A percentile compares a stretch with the other conserved stretches of the same genome.
Evolutionary conservation across 2,113 vertebrate species (phyloP).

Genomic region (Gymnocephalus cernua): DNA sequence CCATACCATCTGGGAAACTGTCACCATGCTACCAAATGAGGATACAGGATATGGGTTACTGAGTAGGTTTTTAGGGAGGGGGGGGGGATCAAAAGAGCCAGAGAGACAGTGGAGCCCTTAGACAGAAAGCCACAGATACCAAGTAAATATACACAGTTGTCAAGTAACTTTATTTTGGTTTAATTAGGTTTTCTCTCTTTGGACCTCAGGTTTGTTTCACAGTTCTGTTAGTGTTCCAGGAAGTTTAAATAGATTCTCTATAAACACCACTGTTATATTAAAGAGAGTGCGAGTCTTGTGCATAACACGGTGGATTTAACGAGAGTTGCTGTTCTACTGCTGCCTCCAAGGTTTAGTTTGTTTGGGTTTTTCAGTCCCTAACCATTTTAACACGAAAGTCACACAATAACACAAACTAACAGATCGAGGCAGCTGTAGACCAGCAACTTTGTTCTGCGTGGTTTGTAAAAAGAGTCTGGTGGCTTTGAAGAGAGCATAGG

Average conservation of each 20-base stretch:
- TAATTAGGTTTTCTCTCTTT: conserved; percentile 34
- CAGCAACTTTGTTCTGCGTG: no score
- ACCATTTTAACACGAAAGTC: no score
- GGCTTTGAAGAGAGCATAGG: no score
- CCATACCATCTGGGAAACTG: conserved; percentile 79
- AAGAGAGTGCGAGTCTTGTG: not conserved
- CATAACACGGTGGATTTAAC: not conserved
- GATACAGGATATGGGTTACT: conserved; percentile 69
- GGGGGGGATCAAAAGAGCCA: conserved; percentile 49
- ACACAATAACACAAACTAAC: no score
- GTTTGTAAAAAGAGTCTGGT: no score
- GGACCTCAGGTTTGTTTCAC: not conserved
- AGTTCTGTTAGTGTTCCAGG: conserved; percentile 4
- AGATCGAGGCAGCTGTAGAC: no score
- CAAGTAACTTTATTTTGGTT: conserved; percentile 35
- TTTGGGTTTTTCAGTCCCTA: no score
- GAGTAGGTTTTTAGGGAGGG: conserved; percentile 25
- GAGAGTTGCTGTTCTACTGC: no score
- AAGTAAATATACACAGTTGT: conserved; percentile 40
- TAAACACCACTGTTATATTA: conserved; percentile 1
- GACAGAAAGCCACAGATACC: conserved; percentile 46
- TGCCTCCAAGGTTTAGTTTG: no score
- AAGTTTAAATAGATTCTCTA: conserved; percentile 13
- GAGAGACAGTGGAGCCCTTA: conserved; percentile 39
- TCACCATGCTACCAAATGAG: conserved; percentile 77